Base-by-base conservation (phyloP, 2,113 vertebrate species). In the Forbesichthys papilliferus region DNA sequence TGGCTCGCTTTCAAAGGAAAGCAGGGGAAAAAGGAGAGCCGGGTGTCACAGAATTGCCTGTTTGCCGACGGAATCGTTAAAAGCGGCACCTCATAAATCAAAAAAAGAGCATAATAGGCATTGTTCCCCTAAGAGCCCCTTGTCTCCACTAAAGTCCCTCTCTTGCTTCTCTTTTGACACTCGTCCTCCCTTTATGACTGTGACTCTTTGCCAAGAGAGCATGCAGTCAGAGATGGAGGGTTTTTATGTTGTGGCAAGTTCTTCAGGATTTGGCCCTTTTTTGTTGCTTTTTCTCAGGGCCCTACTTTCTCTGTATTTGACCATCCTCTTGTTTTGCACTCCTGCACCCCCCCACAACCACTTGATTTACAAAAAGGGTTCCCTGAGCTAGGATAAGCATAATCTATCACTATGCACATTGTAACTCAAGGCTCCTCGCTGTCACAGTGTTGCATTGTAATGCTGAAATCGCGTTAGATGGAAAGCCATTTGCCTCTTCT, bases 31-130 rank as follows among this genome's bases (percentile, higher is more conserved):
- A 85, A 87, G 85, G 79, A 70, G 86, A 83, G 80, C 73, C 64
- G 62, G 6, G 81, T 92, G 90, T 91, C 87, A 88, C 81, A 80
- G 86, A 81, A 79, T 83, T 84, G 87, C 81, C 90, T 90, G 88
- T 92, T 92, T 91, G 90, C 89, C 86, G 88, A 91, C 77, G 56
- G 90, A 83, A 89, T 81, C 86, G 87, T 86, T 88, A 79, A 85
- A 87, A 93, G 92, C 82, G 80, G 87, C 78, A 91, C 88, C 92
- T 91, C 92, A 93, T 93, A 93, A 94, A 94, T 94, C 93, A 92
- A 92, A 93, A 58, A 90, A 64, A 48, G 80, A 83, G 81, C 73
- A 93, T 88, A 91, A 92, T 92, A 60, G 91, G 54, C 80, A 93
- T 94, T 94, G 92, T 93, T 86, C 82, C 70, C 77, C 74, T 27